Evolutionary conservation across 2,113 vertebrate species (phyloP).

Genomic region (Fregata magnificens): DNA sequence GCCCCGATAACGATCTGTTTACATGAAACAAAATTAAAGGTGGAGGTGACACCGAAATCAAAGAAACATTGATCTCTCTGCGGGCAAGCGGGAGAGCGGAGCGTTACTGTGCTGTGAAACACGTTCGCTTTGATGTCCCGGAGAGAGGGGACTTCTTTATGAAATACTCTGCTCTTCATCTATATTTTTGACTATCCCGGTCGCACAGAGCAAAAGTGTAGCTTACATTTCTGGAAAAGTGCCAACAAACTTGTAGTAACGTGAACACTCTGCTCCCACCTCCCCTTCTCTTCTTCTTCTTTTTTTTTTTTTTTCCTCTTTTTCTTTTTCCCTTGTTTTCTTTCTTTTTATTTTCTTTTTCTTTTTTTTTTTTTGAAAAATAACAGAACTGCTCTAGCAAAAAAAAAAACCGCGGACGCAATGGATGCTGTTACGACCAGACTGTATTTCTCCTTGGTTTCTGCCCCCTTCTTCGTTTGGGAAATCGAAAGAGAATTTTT

Average conservation of each 20-base stretch:
- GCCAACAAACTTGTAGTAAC: constrained; percentile 45
- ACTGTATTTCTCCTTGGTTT: neutral
- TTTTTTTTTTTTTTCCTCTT: fast-evolving
- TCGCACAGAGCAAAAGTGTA: neutral
- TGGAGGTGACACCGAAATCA: constrained; percentile 65
- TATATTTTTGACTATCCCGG: neutral
- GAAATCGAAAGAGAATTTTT: neutral
- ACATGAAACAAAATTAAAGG: constrained; percentile 53
- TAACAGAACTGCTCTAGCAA: neutral
- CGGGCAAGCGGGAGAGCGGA: neutral
- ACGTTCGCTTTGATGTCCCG: constrained; percentile 33
- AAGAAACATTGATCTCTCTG: constrained; percentile 35
- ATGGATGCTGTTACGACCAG: neutral
- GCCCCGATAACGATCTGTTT: constrained; percentile 68
- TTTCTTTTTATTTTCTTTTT: neutral
- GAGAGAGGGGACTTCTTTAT: neutral
- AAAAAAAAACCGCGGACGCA: fast-evolving
- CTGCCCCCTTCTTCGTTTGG: neutral
- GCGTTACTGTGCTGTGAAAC: neutral
- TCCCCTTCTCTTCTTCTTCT: neutral
- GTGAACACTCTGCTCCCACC: neutral
- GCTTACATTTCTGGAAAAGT: constrained; percentile 45
- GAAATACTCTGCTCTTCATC: neutral
- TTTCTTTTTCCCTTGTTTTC: no score
- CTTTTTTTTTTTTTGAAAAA: neutral